A percentile compares a stretch with the other conserved stretches of the same genome.
Evolutionary conservation across 2,888 invertebrate genomes (phyloP).

Genomic region (Cabera pusaria): DNA sequence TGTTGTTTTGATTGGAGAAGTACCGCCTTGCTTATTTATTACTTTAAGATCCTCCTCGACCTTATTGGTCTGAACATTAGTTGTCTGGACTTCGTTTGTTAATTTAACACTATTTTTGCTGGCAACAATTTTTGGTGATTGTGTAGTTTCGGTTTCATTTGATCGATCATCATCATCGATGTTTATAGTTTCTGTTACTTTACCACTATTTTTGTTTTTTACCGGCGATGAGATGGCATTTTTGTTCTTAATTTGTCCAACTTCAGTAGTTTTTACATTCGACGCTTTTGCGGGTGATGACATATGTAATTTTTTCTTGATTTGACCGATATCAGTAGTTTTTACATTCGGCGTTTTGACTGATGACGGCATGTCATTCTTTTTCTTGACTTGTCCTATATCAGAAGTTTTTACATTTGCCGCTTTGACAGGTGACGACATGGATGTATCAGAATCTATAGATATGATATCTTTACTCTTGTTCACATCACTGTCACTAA

Average conservation of each 20-base stretch:
- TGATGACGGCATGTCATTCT: background rate
- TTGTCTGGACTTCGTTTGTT: too few relatives aligned
- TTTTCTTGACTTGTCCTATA: background rate
- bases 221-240: too few relatives aligned
- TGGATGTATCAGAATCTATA: constrained; percentile 18
- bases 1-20: background rate
- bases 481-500: constrained; percentile 28
- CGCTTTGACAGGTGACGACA: constrained; percentile 13
- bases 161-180: background rate
- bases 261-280: background rate
- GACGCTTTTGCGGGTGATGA: background rate
- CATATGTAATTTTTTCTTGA: constrained; percentile 2
- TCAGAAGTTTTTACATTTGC: background rate
- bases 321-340: background rate
- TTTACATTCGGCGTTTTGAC: background rate
- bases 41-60: too few relatives aligned
- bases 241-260: too few relatives aligned
- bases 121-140: too few relatives aligned
- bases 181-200: constrained; percentile 1
- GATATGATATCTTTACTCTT: constrained; percentile 20
- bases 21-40: too few relatives aligned
- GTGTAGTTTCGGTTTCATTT: too few relatives aligned
- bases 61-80: too few relatives aligned
- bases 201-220: too few relatives aligned
- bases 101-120: too few relatives aligned